Evolutionary conservation across 2,113 vertebrate genomes (phyloP), one percentile per base, ranked within the genome.

Genomic region (Hippolais icterina): DNA sequence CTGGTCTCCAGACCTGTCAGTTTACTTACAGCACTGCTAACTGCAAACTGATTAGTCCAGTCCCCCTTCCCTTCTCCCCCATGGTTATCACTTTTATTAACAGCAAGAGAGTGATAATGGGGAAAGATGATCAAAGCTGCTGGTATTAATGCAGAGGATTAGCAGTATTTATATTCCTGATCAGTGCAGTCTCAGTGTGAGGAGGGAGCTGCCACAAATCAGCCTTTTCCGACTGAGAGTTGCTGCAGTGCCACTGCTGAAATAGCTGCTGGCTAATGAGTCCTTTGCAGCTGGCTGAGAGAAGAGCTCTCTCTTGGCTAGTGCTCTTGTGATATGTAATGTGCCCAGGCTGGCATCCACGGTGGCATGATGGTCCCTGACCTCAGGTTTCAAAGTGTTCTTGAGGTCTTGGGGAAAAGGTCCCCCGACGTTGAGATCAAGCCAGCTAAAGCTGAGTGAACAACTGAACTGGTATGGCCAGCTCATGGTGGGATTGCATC

Each of bases 111-210:
- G 94, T 93, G 96, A 95, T 97, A 96, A 97, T 96, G 79, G 90
- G 93, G 87, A 94, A 95, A 96, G 96, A 96, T 81, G 95, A 97
- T 97, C 97, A 97, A 96, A 97, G 94, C 94, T 84, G 82, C 91
- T 92, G 83, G 93, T 96, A 97, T 96, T 97, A 97, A 96, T 16
- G 9, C 93, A 89, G 76, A 78, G 84, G 92, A 97, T 97, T 97
- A 96, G 92, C 29, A 14, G 87, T 96, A 96, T 97, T 97, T 97
- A 90, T 96, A 96, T 95, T 96, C 94, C 93, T 94, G 90, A 96
- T 95, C 96, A 94, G 97, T 91, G 87, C 88, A 92, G 76, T 91
- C 94, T 87, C 87, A 56, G 82, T 83, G 66, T 87, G 56, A 76
- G 89, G 69, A 95, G 84, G 65, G 50, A 94, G 68, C 76, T 0